Base-by-base conservation (phyloP, 1,140 invertebrate genomes). In the Zaprionus capensis region DNA sequence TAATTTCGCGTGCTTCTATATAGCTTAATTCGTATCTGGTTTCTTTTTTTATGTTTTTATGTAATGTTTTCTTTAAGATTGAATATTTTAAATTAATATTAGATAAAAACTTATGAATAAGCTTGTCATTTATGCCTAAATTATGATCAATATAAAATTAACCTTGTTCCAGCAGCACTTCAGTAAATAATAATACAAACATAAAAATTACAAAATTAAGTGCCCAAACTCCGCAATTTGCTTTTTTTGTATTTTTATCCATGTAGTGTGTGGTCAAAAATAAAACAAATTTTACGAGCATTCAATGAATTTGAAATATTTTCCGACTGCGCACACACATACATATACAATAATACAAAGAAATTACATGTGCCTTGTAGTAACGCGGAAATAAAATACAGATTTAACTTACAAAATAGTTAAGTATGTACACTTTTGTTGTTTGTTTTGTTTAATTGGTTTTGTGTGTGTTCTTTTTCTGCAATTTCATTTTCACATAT, bases 61-160 rank as follows among this genome's bases (percentile, higher is more conserved):
- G 79, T 83, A 88, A 71, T 80, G 76, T 78, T 84, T 81, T 72
- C 53, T 61, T 72, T 72, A 67, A 66, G 46, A 38, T 72, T 72
- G 49, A 61, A 79, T 71, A 78, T 78, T 78, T 86, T 84, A 88
- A 87, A 81, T 83, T 84, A 88, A 87, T 38, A 86, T 88, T 86
- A 86, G 81, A 83, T 86, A 88, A 88, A 86, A 86, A 83, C 83
- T 85, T 88, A 86, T 80, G 70, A 80, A 73, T 80, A 78, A 88
- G 79, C 84, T 88, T 86, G 83, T 86, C 83, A 86, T 86, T 86
- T 88, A 86, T 73, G 83, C 84, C 83, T 88, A 83, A 86, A 86
- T 84, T 82, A 86, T 74, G 80, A 75, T 77, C 81, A 70, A 83
- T 88, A 78, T 83, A 80, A 86, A 86, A 86, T 87, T 71, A 86